phyloP scores from a whole-genome alignment of 1,140 invertebrate species.

The Bombus sibiricus region DNA sequence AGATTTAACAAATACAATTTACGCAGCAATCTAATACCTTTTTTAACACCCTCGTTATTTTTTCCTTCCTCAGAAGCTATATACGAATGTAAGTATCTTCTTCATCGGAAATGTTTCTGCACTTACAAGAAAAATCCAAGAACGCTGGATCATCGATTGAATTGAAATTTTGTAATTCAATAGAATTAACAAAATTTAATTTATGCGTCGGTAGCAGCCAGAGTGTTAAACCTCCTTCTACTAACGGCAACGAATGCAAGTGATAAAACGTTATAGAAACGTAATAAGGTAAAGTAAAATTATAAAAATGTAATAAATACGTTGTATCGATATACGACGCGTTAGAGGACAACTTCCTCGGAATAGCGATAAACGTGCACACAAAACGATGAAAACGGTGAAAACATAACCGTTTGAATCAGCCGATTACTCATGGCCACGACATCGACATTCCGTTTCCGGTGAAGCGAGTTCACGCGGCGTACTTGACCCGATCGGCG shows the following conservation, averaged over 20 bases:
- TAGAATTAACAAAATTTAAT: no score
- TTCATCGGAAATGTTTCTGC: not conserved
- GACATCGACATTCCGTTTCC: not conserved
- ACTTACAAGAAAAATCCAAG: no score
- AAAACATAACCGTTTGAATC: not conserved
- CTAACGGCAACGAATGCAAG: not conserved
- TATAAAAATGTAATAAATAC: not conserved
- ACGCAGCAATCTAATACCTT: not conserved
- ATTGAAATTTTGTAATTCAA: no score
- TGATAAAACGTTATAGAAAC: not conserved
- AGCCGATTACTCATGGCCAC: not conserved
- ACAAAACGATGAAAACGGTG: not conserved
- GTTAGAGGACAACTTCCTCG: not conserved
- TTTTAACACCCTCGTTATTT: no score
- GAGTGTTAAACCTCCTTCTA: no score
- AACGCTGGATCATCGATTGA: no score
- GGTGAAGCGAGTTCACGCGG: not conserved
- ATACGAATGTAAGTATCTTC: not conserved
- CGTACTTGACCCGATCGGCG: conserved; percentile 3
- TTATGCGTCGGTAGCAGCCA: no score
- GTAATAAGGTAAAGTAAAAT: not conserved
- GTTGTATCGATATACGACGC: not conserved
- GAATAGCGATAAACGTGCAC: not conserved
- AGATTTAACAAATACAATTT: not conserved
- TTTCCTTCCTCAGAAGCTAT: no score